Evolutionary conservation across 2,797 vertebrate species (phyloP), one percentile per base, ranked within the genome.

Genomic region (Balearica regulorum): DNA sequence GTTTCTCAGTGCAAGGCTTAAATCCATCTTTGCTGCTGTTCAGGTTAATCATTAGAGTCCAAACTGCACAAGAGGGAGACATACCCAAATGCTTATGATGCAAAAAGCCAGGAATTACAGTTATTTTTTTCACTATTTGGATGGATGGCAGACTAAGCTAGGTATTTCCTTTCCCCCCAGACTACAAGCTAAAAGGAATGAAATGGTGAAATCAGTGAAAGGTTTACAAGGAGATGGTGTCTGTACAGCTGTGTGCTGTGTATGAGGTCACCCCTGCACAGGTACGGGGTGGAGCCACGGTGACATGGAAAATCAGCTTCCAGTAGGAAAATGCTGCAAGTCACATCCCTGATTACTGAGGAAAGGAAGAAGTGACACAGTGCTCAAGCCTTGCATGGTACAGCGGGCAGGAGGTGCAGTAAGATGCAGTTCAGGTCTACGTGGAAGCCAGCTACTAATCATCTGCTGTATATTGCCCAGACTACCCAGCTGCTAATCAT

Each of bases 371-470:
- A 81, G 16, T 6, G 64, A 44, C 28, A 17, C 13, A 18, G 22
- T 48, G 21, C 85, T 87, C 80, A 84, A 71, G 16, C 6, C 48
- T 49, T 71, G 70, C 87, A 93, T 29, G 24, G 76, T 68, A 57
- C 57, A 90, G 78, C 84, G 83, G 84, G 79, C 87, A 93, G 86
- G 90, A 96, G 46, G 66, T 83, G 70, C 58, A 94, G 24, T 78
- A 79, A 92, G 77, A 94, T 85, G 43, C 75, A 93, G 86, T 48
- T 83, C 48, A 84, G 58, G 85, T 95, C 90, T 94, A 57, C 43
- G 16, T 71, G 57, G 83, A 94, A 97, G 96, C 51, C 57, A 75
- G 90, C 60, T 77, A 81, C 71, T 91, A 43, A 65, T 91, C 93
- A 95, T 17, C 77, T 39, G 39, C 39, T 39, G 13, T 13, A 39